These are phyloP conservation scores for Panthera leo DNA, from an alignment of 2,113 vertebrate species.

Conservation along the genomic window DNA sequence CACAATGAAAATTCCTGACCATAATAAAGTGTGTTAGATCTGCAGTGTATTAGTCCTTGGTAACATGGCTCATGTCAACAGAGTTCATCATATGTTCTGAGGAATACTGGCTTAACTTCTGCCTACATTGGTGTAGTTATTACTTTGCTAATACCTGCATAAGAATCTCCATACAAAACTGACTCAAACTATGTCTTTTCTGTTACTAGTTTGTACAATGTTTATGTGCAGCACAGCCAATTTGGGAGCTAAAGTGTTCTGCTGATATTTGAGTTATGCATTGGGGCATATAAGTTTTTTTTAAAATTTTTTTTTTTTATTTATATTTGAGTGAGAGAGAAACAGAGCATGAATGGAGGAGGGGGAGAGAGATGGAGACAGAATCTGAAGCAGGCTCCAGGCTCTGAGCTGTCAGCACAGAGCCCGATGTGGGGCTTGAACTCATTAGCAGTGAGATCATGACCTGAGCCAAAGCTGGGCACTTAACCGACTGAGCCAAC, in stretches of 20 bases:
- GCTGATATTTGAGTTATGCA: slow-evolving; percentile 1
- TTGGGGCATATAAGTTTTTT: neutral
- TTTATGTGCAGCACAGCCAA: neutral
- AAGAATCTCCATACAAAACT: neutral
- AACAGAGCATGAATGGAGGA: too few relatives aligned
- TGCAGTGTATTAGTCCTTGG: neutral
- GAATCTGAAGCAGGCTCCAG: too few relatives aligned
- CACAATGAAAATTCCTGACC: neutral
- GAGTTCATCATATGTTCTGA: neutral
- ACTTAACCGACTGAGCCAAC: too few relatives aligned
- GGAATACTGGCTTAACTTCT: neutral
- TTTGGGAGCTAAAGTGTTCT: neutral
- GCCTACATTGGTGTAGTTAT: neutral
- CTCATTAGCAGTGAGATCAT: too few relatives aligned
- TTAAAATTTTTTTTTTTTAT: too few relatives aligned
- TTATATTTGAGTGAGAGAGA: too few relatives aligned
- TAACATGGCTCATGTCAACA: neutral
- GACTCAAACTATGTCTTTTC: neutral
- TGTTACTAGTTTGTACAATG: neutral
- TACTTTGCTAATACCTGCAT: neutral
- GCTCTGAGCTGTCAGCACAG: too few relatives aligned
- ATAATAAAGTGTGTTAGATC: neutral
- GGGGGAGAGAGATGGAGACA: too few relatives aligned
- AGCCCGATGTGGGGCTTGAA: too few relatives aligned
- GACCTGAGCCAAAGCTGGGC: too few relatives aligned